These are phyloP conservation scores for Drosophila tani DNA, from an alignment of 1,140 invertebrate species.

Conservation along the genomic window DNA sequence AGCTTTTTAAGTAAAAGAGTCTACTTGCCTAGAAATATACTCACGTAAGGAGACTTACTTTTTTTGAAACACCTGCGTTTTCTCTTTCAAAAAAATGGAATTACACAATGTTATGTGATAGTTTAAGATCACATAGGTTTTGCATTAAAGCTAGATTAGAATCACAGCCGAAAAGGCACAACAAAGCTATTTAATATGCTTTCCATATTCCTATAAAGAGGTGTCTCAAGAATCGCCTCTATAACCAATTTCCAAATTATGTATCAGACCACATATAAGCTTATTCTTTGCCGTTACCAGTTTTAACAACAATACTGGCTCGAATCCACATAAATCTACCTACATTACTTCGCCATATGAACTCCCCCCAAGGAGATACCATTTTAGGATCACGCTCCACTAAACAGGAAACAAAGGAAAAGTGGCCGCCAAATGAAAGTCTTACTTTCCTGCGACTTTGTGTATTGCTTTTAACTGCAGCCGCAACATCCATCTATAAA, in stretches of 20 bases:
- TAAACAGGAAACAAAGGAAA: conserved; percentile 44
- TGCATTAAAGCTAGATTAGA: background rate
- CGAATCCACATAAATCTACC: conserved; percentile 11
- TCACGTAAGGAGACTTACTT: background rate
- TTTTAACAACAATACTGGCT: conserved; percentile 13
- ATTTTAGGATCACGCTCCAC: conserved; percentile 54
- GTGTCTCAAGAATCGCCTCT: background rate
- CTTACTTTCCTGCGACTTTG: conserved; percentile 34
- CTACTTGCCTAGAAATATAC: too few relatives aligned
- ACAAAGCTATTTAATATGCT: background rate
- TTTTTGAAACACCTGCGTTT: background rate
- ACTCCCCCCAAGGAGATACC: conserved; percentile 18
- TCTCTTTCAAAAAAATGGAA: background rate
- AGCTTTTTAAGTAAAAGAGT: background rate
- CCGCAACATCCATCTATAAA: conserved; percentile 76
- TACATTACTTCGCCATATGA: background rate
- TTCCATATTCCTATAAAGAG: background rate
- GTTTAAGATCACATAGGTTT: too few relatives aligned
- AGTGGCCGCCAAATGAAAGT: conserved; percentile 49
- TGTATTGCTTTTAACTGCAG: conserved; percentile 70
- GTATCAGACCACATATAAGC: background rate
- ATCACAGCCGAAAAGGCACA: too few relatives aligned
- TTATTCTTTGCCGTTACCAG: background rate
- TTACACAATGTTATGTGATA: background rate
- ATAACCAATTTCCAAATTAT: background rate